Conservation (phyloP, 2,888 invertebrate genomes). For the Leucophenga montana region DNA sequence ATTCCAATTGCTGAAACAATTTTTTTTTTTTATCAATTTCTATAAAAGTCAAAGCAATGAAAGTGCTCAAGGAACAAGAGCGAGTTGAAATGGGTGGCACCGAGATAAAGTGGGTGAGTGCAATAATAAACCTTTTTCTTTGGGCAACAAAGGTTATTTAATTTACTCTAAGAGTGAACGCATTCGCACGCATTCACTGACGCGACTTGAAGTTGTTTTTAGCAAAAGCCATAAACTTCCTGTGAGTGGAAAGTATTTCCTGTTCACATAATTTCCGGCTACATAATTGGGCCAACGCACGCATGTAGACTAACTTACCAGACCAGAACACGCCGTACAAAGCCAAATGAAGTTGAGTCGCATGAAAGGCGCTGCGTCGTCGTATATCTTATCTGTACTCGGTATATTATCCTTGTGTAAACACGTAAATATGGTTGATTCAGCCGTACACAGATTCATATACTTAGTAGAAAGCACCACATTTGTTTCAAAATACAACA, state of each 20-base stretch:
- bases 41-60: background rate
- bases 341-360: no score
- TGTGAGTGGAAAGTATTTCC: slow-evolving; percentile 18
- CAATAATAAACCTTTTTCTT: no score
- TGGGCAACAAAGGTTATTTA: background rate
- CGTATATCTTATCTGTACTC: no score
- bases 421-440: background rate
- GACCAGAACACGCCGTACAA: no score
- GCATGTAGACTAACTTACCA: background rate
- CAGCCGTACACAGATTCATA: no score
- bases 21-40: slow-evolving; percentile 13
- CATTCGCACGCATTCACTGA: background rate
- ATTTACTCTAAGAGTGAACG: background rate
- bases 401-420: background rate
- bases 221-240: slow-evolving; percentile 20
- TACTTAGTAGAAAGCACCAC: background rate
- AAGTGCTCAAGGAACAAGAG: background rate
- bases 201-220: slow-evolving; percentile 4
- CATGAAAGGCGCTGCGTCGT: no score
- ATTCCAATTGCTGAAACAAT: background rate
- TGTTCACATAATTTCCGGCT: slow-evolving; percentile 42
- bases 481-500: no score
- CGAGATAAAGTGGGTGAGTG: no score
- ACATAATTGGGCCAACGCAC: slow-evolving; percentile 30
- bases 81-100: no score